phyloP scores from a whole-genome alignment of 1,140 invertebrate genomes.

The Mamestra configurata region DNA sequence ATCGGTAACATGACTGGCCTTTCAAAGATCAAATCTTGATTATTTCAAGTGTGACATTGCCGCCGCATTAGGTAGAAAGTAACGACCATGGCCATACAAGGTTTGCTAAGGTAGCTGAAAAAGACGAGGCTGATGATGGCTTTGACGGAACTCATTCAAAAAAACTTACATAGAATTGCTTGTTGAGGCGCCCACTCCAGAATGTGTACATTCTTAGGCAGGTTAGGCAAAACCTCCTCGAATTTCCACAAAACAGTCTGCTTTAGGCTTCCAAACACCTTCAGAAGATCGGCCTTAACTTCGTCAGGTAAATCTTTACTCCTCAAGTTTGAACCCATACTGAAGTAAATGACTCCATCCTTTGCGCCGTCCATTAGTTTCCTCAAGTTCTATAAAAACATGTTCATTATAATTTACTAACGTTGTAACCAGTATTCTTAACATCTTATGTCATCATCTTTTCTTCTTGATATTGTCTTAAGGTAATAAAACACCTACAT shows the following conservation, averaged over 20 bases:
- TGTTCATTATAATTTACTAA: neutral
- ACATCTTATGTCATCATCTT: no score
- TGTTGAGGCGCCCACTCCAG: neutral
- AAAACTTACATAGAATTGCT: conserved; percentile 70
- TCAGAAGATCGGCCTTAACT: conserved; percentile 55
- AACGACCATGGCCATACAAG: conserved; percentile 66
- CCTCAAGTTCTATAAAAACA: conserved; percentile 75
- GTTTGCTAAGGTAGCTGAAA: conserved; percentile 90
- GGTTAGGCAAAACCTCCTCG: conserved; percentile 74
- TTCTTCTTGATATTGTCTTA: no score
- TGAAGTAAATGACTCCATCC: conserved; percentile 90
- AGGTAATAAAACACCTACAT: no score
- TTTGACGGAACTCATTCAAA: neutral
- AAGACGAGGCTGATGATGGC: conserved; percentile 59
- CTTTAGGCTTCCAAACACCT: conserved; percentile 71
- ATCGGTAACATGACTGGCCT: no score
- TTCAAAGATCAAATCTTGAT: neutral
- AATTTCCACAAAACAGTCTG: conserved; percentile 85
- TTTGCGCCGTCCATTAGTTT: conserved; percentile 87
- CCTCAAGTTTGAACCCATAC: conserved; percentile 89
- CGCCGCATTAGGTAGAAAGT: no score
- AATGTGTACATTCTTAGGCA: conserved; percentile 88
- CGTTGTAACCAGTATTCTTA: no score
- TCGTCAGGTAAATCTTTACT: conserved; percentile 69
- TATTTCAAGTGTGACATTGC: no score